Conservation (phyloP, 2,797 vertebrate genomes). For the Antrozous pallidus region DNA sequence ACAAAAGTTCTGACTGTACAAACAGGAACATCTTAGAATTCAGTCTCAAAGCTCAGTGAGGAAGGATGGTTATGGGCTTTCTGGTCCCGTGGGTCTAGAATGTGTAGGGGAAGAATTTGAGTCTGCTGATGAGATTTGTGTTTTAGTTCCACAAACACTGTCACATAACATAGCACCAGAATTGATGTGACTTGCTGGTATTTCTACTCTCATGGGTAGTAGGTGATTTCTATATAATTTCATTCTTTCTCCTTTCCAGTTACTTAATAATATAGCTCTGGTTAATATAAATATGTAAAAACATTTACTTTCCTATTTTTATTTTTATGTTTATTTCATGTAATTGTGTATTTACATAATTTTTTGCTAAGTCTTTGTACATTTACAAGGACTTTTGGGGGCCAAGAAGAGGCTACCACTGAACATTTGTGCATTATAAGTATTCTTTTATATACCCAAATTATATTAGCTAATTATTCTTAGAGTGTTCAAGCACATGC, state of each 20-base stretch:
- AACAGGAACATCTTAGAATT: neutral
- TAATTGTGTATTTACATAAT: neutral
- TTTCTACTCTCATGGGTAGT: neutral
- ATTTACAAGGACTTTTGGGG: neutral
- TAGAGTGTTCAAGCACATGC: neutral
- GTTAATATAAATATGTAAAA: neutral
- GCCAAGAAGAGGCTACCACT: neutral
- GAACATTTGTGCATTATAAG: neutral
- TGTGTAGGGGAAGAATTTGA: neutral
- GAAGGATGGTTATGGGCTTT: neutral
- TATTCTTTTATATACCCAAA: neutral
- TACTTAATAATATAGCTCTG: neutral
- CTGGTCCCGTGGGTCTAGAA: neutral
- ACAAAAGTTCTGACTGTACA: neutral
- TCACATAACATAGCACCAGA: neutral
- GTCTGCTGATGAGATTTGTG: neutral
- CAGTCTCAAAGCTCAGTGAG: neutral
- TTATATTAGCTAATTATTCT: neutral
- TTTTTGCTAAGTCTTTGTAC: neutral
- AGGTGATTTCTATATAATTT: neutral
- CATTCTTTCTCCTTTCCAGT: neutral
- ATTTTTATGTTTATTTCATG: neutral
- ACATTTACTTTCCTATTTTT: neutral
- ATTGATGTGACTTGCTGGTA: neutral
- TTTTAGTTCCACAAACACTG: neutral